phyloP scores from a whole-genome alignment of 2,797 vertebrate genomes.

The Coilia nasus region DNA sequence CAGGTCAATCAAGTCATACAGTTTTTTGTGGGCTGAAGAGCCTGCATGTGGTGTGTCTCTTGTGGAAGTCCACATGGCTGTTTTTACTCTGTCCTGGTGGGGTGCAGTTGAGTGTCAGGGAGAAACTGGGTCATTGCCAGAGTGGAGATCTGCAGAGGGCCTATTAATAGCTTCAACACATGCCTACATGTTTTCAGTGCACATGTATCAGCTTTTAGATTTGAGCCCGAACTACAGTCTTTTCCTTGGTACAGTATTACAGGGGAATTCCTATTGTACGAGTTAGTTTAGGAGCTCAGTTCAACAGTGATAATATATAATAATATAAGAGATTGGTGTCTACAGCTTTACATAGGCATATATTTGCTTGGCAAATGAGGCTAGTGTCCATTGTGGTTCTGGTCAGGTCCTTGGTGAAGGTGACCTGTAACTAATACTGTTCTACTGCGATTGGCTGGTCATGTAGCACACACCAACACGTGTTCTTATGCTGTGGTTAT shows the following conservation, averaged over 20 bases:
- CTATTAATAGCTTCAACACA: slow-evolving; percentile 56
- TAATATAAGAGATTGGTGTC: background rate
- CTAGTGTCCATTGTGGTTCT: background rate
- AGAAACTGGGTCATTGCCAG: slow-evolving; percentile 51
- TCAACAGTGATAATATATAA: background rate
- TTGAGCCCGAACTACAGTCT: background rate
- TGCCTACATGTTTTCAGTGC: slow-evolving; percentile 29
- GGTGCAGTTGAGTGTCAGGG: background rate
- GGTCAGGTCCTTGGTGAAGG: background rate
- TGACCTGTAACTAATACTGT: slow-evolving; percentile 20
- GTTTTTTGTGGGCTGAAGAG: background rate
- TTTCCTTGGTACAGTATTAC: background rate
- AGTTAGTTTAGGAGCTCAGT: background rate
- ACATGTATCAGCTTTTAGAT: background rate
- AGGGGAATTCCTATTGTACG: background rate
- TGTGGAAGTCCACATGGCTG: background rate
- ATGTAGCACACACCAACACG: background rate
- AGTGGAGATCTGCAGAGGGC: background rate
- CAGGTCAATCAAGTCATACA: background rate
- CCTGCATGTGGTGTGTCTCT: background rate
- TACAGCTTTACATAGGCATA: background rate
- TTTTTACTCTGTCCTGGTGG: background rate
- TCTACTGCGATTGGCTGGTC: background rate
- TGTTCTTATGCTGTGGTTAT: background rate
- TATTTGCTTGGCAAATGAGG: background rate